Evolutionary conservation across 2,888 invertebrate genomes (phyloP).

Genomic region (Biston betularia): DNA sequence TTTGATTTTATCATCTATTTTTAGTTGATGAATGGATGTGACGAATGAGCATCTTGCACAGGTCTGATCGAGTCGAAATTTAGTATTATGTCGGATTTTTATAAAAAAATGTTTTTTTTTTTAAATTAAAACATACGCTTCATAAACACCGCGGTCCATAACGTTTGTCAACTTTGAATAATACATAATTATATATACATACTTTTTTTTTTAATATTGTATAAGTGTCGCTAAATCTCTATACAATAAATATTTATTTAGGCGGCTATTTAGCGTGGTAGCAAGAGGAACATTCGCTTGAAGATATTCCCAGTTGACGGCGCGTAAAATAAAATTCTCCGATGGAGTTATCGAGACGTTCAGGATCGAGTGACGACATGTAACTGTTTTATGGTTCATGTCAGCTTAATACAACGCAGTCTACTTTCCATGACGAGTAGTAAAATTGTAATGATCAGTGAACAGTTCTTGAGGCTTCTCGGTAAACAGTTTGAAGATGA

Average conservation of each 20-base stretch:
- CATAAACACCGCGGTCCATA: no score
- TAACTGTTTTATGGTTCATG: constrained; percentile 41
- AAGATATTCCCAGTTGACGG: constrained; percentile 36
- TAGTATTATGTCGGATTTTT: no score
- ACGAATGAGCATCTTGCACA: no score
- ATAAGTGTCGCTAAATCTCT: constrained; percentile 44
- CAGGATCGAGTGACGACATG: constrained; percentile 42
- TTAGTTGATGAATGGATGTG: no score
- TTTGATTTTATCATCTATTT: no score
- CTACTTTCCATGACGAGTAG: constrained; percentile 30
- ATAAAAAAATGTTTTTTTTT: no score
- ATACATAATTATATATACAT: no score
- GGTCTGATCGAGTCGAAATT: no score
- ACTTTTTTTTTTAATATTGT: no score
- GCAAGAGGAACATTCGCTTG: constrained; percentile 34
- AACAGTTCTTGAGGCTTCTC: constrained; percentile 11
- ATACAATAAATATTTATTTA: constrained; percentile 46
- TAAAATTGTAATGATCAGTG: constrained; percentile 24
- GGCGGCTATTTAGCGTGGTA: constrained; percentile 37
- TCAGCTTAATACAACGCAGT: constrained; percentile 24
- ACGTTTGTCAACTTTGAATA: no score
- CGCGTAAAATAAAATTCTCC: constrained; percentile 48
- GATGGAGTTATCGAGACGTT: constrained; percentile 46
- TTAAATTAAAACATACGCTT: no score
- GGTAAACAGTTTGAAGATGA: constrained; percentile 2